phyloP scores from a whole-genome alignment of 1,140 invertebrate genomes.

The Papilio glaucus region DNA sequence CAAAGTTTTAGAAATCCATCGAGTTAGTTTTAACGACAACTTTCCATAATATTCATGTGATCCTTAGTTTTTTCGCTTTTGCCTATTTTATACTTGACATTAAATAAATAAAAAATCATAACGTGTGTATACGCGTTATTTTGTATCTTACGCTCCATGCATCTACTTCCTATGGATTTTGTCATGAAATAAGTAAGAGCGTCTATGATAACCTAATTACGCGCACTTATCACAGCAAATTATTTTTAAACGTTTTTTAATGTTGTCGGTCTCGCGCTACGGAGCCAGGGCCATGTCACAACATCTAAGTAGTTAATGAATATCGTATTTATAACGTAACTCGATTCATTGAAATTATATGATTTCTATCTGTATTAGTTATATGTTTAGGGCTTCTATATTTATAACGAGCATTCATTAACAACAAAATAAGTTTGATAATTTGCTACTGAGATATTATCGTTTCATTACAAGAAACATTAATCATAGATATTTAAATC shows the following conservation, averaged over 20 bases:
- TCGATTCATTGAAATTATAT: background rate
- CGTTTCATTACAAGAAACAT: too few relatives aligned
- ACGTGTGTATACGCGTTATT: background rate
- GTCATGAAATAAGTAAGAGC: conserved; percentile 24
- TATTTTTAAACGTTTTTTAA: conserved; percentile 34
- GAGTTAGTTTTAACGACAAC: too few relatives aligned
- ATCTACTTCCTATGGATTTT: conserved; percentile 18
- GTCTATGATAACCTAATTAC: conserved; percentile 58
- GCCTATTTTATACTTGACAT: too few relatives aligned
- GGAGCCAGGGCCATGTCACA: background rate
- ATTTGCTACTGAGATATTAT: too few relatives aligned
- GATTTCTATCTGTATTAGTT: too few relatives aligned
- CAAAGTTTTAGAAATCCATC: too few relatives aligned
- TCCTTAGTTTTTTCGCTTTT: too few relatives aligned
- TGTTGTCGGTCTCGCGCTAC: conserved; percentile 20
- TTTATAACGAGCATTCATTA: too few relatives aligned
- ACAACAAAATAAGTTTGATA: too few relatives aligned
- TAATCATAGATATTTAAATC: too few relatives aligned
- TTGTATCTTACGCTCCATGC: conserved; percentile 7
- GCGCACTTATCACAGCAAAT: conserved; percentile 46
- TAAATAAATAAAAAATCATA: background rate
- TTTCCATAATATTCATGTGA: too few relatives aligned
- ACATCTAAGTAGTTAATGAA: conserved; percentile 8
- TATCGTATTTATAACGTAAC: conserved; percentile 15
- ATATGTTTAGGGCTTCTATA: too few relatives aligned